Base-by-base conservation (phyloP, 35 echinoderm and acorn worm species). In the Acanthaster planci region DNA sequence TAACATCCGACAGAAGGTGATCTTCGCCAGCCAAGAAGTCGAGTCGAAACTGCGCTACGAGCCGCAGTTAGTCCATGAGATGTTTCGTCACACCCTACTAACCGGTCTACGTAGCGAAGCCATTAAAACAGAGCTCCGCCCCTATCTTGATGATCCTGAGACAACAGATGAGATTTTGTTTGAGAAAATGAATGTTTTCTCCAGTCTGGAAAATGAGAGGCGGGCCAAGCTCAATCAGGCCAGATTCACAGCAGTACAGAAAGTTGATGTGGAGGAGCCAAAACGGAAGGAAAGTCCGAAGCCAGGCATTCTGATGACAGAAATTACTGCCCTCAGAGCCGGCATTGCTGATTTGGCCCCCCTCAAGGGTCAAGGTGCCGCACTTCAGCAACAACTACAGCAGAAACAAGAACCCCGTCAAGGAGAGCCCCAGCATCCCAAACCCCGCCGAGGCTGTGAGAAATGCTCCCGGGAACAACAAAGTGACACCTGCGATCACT, bases 1-100 rank as follows among this genome's bases (percentile, higher is more conserved):
- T n/a, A n/a, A n/a, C n/a, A n/a, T 90, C 10, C 21, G 87, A 14
- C 86, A 89, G 22, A 89, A 84, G 42, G 91, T 93, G 0, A 59
- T 89, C 1, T 93, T 93, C 75, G 91, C 86, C 1, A 84, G 78
- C 44, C 21, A 93, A 44, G 80, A 83, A 34, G 81, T 7, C 10
- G 29, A 85, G 29, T 38, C 86, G 37, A 22, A 12, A 0, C 44
- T 88, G 4, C 32, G 52, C 0, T 93, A 89, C 78, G 80, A 93
- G 26, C 37, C 67, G n/a, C 19, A 16, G 1, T 81, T 93, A 27
- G 86, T 89, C 9, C 67, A 81, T n/a, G 77, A 81, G 14, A 93
- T 75, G 32, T 93, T 93, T 27, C 17, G 77, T 0, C 86, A 93
- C 16, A 40, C 80, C 14, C 8, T 93, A 0, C 12, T 89, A 1